Conservation (phyloP, 2,888 invertebrate species). For the Therioaphis trifolii region DNA sequence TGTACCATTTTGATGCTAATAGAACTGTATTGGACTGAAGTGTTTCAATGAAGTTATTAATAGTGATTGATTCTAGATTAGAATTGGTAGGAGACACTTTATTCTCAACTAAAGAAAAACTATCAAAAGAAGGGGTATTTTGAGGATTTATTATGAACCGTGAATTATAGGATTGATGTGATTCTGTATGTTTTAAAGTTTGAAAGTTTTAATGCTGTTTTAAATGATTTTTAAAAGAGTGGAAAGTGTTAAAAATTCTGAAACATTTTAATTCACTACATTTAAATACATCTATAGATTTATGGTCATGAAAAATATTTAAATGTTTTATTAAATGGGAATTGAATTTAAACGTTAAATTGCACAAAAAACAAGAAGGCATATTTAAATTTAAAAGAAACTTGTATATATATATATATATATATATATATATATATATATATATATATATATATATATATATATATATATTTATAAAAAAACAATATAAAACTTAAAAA, state of each 20-base stretch:
- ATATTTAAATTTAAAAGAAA: background rate
- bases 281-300: background rate
- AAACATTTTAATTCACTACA: background rate
- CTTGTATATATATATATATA: too few species aligned
- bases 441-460: too few species aligned
- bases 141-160: background rate
- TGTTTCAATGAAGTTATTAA: background rate
- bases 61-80: background rate
- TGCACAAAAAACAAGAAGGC: background rate
- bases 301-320: conserved; percentile 2
- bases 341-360: background rate
- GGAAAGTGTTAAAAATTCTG: conserved; percentile 4
- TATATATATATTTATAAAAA: too few species aligned
- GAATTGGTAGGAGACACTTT: background rate
- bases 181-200: background rate
- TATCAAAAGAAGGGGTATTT: background rate
- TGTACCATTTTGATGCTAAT: background rate
- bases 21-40: background rate
- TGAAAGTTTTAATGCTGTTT: background rate
- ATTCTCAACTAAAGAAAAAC: background rate
- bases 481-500: background rate
- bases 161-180: background rate
- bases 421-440: too few species aligned
- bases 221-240: conserved; percentile 10
- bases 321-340: background rate